Evolutionary conservation across 2,888 invertebrate species (phyloP).

Genomic region (Tachina grossa): DNA sequence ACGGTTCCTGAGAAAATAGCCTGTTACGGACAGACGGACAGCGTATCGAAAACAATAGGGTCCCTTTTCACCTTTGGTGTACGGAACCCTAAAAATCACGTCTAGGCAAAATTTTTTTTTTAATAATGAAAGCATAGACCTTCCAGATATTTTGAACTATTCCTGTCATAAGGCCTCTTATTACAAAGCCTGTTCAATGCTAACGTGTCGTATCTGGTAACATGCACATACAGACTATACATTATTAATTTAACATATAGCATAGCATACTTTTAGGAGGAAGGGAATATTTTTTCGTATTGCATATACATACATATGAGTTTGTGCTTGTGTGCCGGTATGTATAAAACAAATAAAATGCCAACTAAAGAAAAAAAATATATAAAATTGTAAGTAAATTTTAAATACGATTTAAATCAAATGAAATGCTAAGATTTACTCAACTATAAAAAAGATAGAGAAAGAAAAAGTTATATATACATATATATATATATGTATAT

Average conservation of each 20-base stretch:
- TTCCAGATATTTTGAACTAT: too few species aligned
- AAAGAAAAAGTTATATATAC: constrained; percentile 11
- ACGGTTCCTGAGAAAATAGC: too few species aligned
- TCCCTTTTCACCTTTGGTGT: too few species aligned
- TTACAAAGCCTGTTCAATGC: neutral
- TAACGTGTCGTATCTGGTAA: neutral
- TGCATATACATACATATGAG: neutral
- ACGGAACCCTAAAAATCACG: too few species aligned
- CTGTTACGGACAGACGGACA: too few species aligned
- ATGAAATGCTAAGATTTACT: constrained; percentile 65
- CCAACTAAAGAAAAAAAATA: constrained; percentile 21
- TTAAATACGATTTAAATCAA: constrained; percentile 63
- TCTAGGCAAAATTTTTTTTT: too few species aligned
- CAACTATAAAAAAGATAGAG: constrained; percentile 50
- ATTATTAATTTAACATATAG: constrained; percentile 61
- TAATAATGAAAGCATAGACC: too few species aligned
- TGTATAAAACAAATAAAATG: constrained; percentile 56
- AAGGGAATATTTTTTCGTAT: neutral
- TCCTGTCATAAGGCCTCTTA: neutral
- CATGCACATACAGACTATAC: constrained; percentile 14
- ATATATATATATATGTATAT: neutral
- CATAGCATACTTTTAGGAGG: constrained; percentile 51
- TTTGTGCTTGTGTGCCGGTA: neutral
- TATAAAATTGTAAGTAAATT: constrained; percentile 59
- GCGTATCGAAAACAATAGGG: too few species aligned